Base-by-base conservation (phyloP, 2,888 invertebrate genomes). In the Oeneis ivallda region DNA sequence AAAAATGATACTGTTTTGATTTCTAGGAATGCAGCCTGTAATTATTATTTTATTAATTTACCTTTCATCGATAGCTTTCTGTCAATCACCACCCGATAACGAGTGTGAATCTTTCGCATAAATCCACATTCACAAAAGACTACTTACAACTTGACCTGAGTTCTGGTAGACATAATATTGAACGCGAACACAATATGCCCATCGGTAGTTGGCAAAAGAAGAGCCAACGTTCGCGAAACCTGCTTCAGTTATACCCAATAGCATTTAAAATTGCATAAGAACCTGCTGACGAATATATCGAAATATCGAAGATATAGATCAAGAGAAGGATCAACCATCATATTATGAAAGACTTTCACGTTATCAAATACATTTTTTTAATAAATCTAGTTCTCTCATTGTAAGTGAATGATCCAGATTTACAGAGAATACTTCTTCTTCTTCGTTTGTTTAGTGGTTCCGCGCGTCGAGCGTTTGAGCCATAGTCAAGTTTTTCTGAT, bases 131-230 rank as follows among this genome's bases (percentile, higher is more conserved):
- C 60, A 68, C 37, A 70, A 67, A 67, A 61, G 67, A 47, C 45
- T 45, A 45, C 45, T 32, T 54, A 50, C 45, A 62, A 62, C 45
- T 62, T 53, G 60, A 62, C 43, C 66, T 64, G 64, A 49, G 65
- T 10, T 50, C 57, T 62, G 64, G 54, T 62, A 34, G 49, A 54
- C 52, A 63, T 49, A 47, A 17, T 49, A 65, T 65, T 64, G 58
- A 63, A 66, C 50, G 54, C 65, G 59, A 45, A 53, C 70, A 71
- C 67, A 71, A 67, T 64, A 66, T 64, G 59, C 53, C 60, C 67
- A n/a, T 67, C 70, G 67, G 70, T 67, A 71, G 70, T 67, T 39
- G 8, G 17, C 13, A 60, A 15, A 49, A 34, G 4, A 7, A 58
- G 60, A 60, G 49, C 60, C 13, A 39, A 45, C 32, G 47, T 3